phyloP scores from a whole-genome alignment of 2,113 vertebrate genomes.

The Gymnorhina tibicen region DNA sequence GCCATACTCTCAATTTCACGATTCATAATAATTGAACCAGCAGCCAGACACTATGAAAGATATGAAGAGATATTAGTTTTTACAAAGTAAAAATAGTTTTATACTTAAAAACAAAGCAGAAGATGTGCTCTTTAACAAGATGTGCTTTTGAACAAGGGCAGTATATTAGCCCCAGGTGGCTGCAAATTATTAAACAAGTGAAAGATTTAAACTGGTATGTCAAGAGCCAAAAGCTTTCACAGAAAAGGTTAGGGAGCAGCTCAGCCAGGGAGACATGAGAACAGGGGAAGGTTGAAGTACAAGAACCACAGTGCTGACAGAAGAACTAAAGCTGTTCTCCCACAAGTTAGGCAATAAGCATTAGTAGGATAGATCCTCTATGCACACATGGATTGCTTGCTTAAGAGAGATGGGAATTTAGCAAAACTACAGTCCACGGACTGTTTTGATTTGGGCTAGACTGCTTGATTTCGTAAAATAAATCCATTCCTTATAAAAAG shows the following conservation, averaged over 20 bases:
- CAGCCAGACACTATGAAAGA: conserved; percentile 87
- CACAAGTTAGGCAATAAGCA: not conserved
- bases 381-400: not conserved
- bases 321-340: not conserved
- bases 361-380: not conserved
- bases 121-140: not conserved
- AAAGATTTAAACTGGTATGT: not conserved
- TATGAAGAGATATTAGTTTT: not conserved
- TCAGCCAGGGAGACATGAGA: not conserved
- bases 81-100: not conserved
- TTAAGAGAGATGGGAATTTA: not conserved
- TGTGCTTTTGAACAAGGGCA: not conserved
- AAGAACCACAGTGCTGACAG: not conserved
- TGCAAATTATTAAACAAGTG: not conserved
- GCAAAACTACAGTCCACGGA: not conserved
- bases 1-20: conserved; percentile 98
- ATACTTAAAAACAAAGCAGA: not conserved
- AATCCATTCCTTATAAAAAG: not conserved
- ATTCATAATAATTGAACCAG: conserved; percentile 99
- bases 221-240: not conserved
- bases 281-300: not conserved
- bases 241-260: not conserved
- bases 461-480: not conserved
- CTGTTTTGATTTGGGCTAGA: not conserved
- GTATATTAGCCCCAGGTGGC: not conserved